Evolutionary conservation across 2,113 vertebrate genomes (phyloP), one percentile per base, ranked within the genome.

Genomic region (Silurus glanis): DNA sequence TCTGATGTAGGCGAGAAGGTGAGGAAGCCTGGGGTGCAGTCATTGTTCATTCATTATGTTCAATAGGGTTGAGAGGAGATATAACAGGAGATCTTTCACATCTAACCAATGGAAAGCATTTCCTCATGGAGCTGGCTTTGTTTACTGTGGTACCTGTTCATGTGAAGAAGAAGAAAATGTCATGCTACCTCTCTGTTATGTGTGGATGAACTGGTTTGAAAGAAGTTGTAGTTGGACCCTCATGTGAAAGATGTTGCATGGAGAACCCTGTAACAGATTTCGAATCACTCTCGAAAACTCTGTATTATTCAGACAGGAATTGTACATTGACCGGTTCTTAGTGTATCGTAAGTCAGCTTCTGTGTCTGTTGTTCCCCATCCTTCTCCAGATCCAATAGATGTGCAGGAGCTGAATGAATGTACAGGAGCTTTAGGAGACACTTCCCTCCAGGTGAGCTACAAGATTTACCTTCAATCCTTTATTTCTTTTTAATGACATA

Each of bases 331-430:
- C n/a, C 45, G 47, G 2, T 71, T 51, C 10, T 59, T 17, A 21
- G 2, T 53, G 37, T 23, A 4, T 45, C 0, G 3, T 74, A 59
- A 72, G 3, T 14, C n/a, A 19, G 53, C 51, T 7, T 71, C 28
- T 47, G 67, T 71, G 45, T 13, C 56, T 62, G 53, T 55, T 21
- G 17, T 23, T 56, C 49, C 53, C 53, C 21, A 16, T 76, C 23
- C 25, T 67, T 9, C 23, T 86, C 25, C 67, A 89, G 88, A 87
- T 61, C 13, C 59, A 5, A 16, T 58, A 49, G 85, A 84, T 53
- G 88, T 84, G 25, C 79, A 71, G 49, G 45, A 51, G 16, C 5
- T 49, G 6, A 53, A 72, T 69, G 85, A 79, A 25, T 51, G 56
- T 17, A 64, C 69, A 64, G 64, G 7, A 66, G 69, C 12, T 6